Evolutionary conservation across 2,113 vertebrate genomes (phyloP).

Genomic region (Tangachromis dhanisi): DNA sequence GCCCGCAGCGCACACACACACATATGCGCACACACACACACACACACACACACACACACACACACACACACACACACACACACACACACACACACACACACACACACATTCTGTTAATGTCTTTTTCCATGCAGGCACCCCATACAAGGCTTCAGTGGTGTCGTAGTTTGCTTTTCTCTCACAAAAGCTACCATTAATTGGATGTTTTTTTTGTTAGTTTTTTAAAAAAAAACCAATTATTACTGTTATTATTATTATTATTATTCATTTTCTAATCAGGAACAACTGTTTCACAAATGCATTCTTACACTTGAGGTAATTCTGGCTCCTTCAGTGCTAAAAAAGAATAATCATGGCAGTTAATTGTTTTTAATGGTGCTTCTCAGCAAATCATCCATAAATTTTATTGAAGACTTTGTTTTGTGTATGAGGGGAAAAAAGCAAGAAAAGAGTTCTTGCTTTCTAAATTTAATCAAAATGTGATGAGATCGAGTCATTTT

Average conservation of each 20-base stretch:
- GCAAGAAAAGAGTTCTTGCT: not conserved
- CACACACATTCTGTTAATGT: constrained; percentile 41
- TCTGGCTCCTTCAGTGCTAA: not conserved
- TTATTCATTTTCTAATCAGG: not conserved
- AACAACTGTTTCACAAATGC: not conserved
- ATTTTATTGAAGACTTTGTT: not conserved
- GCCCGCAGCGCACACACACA: no score
- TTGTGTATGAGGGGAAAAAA: not conserved
- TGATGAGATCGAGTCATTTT: not conserved
- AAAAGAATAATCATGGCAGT: not conserved
- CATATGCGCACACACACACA: not conserved
- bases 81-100: not conserved
- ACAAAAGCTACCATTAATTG: not conserved
- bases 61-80: not conserved
- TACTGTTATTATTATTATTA: not conserved
- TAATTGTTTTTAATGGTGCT: not conserved
- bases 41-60: not conserved
- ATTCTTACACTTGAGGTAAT: not conserved
- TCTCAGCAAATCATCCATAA: not conserved
- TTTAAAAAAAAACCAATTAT: accelerated
- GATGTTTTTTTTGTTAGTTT: not conserved
- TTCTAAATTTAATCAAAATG: not conserved
- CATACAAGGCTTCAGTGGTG: constrained; percentile 13
- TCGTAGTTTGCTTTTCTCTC: not conserved
- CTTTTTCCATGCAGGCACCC: constrained; percentile 53